Evolutionary conservation across 2,113 vertebrate species (phyloP), one percentile per base, ranked within the genome.

Genomic region (Cardinalis cardinalis): DNA sequence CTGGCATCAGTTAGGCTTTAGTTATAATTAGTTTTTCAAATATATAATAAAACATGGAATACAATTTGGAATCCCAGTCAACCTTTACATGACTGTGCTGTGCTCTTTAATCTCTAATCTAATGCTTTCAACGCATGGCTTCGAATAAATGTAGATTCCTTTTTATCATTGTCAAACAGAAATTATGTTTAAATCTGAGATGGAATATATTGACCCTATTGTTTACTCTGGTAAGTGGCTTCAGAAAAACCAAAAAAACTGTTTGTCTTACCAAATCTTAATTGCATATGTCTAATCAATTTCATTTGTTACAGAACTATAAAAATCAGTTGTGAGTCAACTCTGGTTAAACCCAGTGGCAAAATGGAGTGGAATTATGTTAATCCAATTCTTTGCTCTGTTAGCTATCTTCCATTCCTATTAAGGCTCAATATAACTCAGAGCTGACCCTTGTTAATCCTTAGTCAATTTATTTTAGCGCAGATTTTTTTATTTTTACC

Each of bases 21-120:
- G 34, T n/a, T 92, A 72, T 84, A 71, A 90, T 91, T 75, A 78
- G 36, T 10, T 79, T 89, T 91, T 46, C 15, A 73, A 83, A 66
- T 38, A 59, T 25, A 28, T 76, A 63, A 48, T 80, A 92, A 87
- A 90, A 73, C 23, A 43, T 29, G 10, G 48, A 88, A 77, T 56
- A 60, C 36, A 74, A 88, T 93, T 92, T 92, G 55, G 51, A 95
- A 91, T 87, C 68, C 55, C 36, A 91, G 55, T 91, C 84, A 94
- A 83, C 75, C 55, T 85, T 91, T 89, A 80, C 89, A 91, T 93
- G 68, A 80, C 38, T 46, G 18, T 26, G 34, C 32, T 72, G n/a
- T 85, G 75, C 36, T 87, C 46, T 88, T 92, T 87, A 89, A 61
- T 83, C 68, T 49, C 53, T 89, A 65, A 92, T 83, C 43, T 74